Evolutionary conservation across 2,113 vertebrate genomes (phyloP), one percentile per base, ranked within the genome.

Genomic region (Amblyornis subalaris): DNA sequence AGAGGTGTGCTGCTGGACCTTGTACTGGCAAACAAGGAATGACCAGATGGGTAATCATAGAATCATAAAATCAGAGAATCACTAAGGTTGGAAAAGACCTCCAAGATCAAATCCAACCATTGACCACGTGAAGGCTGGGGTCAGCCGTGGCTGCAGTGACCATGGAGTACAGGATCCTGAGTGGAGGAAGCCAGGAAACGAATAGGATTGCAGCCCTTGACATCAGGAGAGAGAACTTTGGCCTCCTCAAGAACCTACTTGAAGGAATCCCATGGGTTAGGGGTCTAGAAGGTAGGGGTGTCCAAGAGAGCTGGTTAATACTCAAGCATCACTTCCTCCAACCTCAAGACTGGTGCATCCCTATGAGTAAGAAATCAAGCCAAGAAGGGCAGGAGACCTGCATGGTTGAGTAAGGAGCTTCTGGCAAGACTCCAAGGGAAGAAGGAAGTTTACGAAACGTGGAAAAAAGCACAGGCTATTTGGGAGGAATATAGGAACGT

Each of bases 401-500:
- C 53, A 25, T 18, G 38, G 45, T 53, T 53, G 53, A 81, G 20
- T 10, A 74, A 53, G 33, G 29, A 35, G 24, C 24, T 82, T 60
- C 61, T 67, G n/a, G 24, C 4, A 67, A 60, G 67, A 47, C 17
- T 35, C 29, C 31, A 31, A 69, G 35, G n/a, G 29, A 75, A 35
- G n/a, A 47, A 31, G 25, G 38, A 61, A 29, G 14, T 35, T 47
- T 40, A 40, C 0, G 0, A 38, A 67, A 61, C 23, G 21, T 10
- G 0, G 1, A 6, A 75, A 69, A 61, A 7, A 11, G 20, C 36
- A 51, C 2, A 8, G 45, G 20, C 24, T 67, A 3, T n/a, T 45
- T 45, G 61, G 5, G 9, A 67, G 29, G 10, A 67, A 40, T 18
- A 12, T 4, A 29, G 5, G 20, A 67, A 67, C 0, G 0, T 18